Conservation (phyloP, 92 coral and sea anemone species). For the Epizoanthus ramosus region DNA sequence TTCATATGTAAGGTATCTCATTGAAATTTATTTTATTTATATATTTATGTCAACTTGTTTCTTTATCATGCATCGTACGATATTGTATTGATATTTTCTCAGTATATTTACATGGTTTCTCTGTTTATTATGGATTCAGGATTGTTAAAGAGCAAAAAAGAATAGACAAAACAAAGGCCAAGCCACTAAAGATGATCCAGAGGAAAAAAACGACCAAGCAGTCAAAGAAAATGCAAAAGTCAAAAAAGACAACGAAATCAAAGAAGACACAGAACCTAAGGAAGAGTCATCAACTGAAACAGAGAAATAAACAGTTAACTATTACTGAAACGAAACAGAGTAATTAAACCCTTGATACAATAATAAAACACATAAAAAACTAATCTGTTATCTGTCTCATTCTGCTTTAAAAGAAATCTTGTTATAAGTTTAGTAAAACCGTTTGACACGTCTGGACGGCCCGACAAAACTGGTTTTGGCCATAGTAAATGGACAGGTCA, state of each 20-base stretch:
- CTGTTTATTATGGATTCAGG: neutral
- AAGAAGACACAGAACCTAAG: neutral
- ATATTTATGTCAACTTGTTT: too few relatives aligned
- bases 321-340: neutral
- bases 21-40: too few relatives aligned
- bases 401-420: too few relatives aligned
- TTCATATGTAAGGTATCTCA: too few relatives aligned
- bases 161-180: neutral
- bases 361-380: too few relatives aligned
- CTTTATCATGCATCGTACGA: neutral
- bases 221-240: neutral
- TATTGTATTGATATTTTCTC: neutral
- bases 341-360: neutral
- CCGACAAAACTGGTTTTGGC: too few relatives aligned
- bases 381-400: too few relatives aligned
- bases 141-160: slow-evolving; percentile 1
- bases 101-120: neutral
- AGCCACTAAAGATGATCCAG: neutral
- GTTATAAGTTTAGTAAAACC: too few relatives aligned
- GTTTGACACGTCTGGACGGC: too few relatives aligned
- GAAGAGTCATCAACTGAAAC: neutral
- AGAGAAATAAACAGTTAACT: neutral
- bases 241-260: neutral
- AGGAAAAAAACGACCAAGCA: neutral
- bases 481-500: too few relatives aligned